phyloP scores from a whole-genome alignment of 2,797 vertebrate species.

The Gymnopithys bicolor region DNA sequence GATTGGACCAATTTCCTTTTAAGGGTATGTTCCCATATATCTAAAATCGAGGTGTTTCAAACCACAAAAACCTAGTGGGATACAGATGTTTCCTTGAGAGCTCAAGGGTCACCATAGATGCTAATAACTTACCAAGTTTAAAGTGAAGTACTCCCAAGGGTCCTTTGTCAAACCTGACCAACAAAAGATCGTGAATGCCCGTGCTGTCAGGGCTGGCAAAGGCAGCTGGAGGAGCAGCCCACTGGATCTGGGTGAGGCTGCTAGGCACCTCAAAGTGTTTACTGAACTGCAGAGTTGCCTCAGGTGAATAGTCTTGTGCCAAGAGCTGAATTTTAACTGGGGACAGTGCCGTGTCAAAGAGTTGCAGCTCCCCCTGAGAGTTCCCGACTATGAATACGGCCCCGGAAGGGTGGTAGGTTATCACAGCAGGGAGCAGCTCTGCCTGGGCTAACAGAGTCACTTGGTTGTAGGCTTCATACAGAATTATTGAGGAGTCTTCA shows the following conservation, averaged over 20 bases:
- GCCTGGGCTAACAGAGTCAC: constrained; percentile 81
- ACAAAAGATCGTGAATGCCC: constrained; percentile 80
- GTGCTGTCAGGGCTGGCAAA: constrained; percentile 32
- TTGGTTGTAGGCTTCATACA: constrained; percentile 84
- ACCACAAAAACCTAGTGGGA: neutral
- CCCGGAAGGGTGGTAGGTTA: constrained; percentile 89
- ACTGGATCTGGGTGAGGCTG: constrained; percentile 86
- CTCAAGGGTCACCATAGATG: neutral
- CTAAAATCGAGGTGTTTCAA: neutral
- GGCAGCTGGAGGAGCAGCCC: constrained; percentile 76
- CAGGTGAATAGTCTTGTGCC: constrained; percentile 82
- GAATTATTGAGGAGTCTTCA: constrained; percentile 87
- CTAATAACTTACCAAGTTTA: constrained; percentile 84
- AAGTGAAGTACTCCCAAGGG: constrained; percentile 88
- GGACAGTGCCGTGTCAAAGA: constrained; percentile 89
- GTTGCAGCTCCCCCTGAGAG: constrained; percentile 88
- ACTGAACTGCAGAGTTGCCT: constrained; percentile 82
- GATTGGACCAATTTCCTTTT: neutral
- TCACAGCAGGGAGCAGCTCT: constrained; percentile 80
- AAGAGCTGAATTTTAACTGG: constrained; percentile 85
- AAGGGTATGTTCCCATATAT: neutral
- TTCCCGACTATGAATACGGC: constrained; percentile 83
- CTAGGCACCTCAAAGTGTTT: constrained; percentile 81
- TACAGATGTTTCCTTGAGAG: neutral
- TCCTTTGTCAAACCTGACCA: constrained; percentile 87